Conservation (phyloP, 1,140 invertebrate species). For the Zaprionus tsacasi region DNA sequence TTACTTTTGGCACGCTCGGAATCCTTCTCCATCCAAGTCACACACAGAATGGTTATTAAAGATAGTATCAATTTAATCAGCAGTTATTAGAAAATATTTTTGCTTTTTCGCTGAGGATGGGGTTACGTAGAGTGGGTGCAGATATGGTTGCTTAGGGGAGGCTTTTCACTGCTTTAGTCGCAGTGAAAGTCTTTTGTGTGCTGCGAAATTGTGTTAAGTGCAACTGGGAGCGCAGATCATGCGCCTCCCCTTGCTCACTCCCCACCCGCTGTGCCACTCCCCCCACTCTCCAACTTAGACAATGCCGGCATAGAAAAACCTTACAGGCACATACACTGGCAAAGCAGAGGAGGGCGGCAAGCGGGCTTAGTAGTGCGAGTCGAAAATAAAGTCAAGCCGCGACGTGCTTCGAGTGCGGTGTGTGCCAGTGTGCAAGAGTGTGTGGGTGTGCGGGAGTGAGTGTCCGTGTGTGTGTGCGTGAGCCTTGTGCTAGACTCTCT, state of each 20-base stretch:
- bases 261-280: not conserved
- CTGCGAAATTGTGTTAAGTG: constrained; percentile 79
- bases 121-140: not conserved
- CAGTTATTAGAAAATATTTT: not conserved
- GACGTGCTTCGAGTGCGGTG: constrained; percentile 72
- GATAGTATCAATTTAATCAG: constrained; percentile 10
- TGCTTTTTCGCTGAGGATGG: constrained; percentile 12
- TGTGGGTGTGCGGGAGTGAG: constrained; percentile 21
- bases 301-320: constrained; percentile 71
- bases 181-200: constrained; percentile 80
- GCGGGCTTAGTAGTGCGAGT: constrained; percentile 46
- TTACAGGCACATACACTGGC: constrained; percentile 46
- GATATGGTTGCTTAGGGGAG: constrained; percentile 9
- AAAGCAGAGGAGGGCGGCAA: not conserved
- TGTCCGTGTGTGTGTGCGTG: constrained; percentile 20
- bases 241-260: constrained; percentile 1
- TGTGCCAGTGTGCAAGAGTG: constrained; percentile 32
- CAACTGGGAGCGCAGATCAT: constrained; percentile 63
- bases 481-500: not conserved
- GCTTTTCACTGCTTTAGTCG: constrained; percentile 43
- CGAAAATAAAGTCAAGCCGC: constrained; percentile 81
- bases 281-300: constrained; percentile 43
- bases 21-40: not conserved
- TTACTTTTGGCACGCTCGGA: not conserved
- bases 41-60: not conserved